A percentile compares a stretch with the other conserved stretches of the same genome.
phyloP scores from a whole-genome alignment of 2,797 vertebrate genomes.

The Vespertilio murinus region DNA sequence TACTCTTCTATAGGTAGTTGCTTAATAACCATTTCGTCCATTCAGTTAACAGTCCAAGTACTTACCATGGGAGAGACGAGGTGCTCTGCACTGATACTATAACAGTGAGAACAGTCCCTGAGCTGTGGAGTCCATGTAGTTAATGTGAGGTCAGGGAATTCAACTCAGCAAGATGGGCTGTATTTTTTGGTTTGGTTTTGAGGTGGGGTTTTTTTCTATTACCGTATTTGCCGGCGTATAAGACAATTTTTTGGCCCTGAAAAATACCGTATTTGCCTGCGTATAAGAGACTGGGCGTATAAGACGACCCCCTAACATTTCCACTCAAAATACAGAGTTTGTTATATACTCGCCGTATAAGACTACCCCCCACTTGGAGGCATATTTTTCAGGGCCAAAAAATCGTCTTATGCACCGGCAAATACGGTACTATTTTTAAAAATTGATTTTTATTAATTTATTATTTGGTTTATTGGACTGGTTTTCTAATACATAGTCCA shows the following conservation, averaged over 20 bases:
- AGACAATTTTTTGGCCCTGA: no score
- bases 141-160: not conserved
- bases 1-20: not conserved
- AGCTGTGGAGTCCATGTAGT: not conserved
- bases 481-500: not conserved
- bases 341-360: no score
- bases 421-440: not conserved
- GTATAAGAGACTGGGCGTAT: no score
- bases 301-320: no score
- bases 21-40: not conserved
- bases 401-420: no score
- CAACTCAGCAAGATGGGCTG: not conserved
- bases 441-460: not conserved
- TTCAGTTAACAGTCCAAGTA: not conserved
- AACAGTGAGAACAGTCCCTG: not conserved
- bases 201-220: not conserved
- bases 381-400: no score
- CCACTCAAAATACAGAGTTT: no score
- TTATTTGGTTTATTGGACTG: not conserved
- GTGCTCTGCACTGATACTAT: not conserved
- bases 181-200: no score
- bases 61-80: fast-evolving
- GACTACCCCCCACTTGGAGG: no score
- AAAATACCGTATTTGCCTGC: no score
- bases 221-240: no score